Conservation (phyloP, 2,888 invertebrate species). For the Conus canariensis region DNA sequence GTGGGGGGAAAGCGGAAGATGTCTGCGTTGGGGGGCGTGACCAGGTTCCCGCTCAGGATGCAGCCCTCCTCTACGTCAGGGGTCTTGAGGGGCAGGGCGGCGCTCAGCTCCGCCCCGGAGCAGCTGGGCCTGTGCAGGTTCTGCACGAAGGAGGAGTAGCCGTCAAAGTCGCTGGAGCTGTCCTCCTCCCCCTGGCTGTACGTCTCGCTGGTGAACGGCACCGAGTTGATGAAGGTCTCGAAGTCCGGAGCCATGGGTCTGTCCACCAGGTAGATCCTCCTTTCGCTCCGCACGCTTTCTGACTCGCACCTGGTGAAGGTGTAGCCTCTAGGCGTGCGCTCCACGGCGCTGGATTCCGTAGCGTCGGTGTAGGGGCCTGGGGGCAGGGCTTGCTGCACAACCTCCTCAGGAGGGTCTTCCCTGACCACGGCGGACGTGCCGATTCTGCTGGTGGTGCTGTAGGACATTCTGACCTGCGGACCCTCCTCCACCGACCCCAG, state of each 20-base stretch:
- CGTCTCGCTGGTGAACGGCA: slow-evolving; percentile 31
- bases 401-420: not conserved
- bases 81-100: not conserved
- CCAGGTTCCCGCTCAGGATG: slow-evolving; percentile 40
- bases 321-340: slow-evolving; percentile 44
- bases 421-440: not conserved
- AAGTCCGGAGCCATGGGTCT: slow-evolving; percentile 29
- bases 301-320: slow-evolving; percentile 43
- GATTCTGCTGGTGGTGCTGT: slow-evolving; percentile 21
- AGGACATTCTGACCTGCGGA: not conserved
- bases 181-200: not conserved
- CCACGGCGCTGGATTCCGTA: slow-evolving; percentile 39
- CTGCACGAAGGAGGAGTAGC: slow-evolving; percentile 25
- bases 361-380: slow-evolving; percentile 38
- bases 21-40: not conserved
- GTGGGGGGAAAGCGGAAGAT: slow-evolving; percentile 11
- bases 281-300: slow-evolving; percentile 41
- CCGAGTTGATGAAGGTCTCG: slow-evolving; percentile 31
- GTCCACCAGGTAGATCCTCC: slow-evolving; percentile 39
- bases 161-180: slow-evolving; percentile 16
- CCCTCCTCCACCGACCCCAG: not conserved
- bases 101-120: slow-evolving; percentile 13
- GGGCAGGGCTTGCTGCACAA: not conserved
- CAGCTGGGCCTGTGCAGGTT: slow-evolving; percentile 27
- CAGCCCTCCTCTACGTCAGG: slow-evolving; percentile 1